phyloP scores from a whole-genome alignment of 2,888 invertebrate species.

The Aromia moschata region DNA sequence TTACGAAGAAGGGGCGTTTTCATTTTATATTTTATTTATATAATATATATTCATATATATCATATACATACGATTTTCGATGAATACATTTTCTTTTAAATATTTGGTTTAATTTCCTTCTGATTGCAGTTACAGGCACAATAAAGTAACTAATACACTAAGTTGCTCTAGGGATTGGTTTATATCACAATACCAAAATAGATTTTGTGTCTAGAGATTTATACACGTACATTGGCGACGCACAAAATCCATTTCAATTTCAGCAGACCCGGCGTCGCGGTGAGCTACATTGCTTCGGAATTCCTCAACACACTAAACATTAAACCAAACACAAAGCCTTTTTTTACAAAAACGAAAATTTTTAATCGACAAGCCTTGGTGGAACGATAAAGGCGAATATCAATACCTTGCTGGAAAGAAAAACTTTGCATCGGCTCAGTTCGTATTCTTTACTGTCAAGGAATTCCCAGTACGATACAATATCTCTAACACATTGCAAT shows the following conservation, averaged over 20 bases:
- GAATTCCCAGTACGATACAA: too few species aligned
- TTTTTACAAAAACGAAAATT: too few species aligned
- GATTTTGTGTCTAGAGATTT: conserved; percentile 50
- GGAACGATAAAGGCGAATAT: too few species aligned
- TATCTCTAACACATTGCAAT: too few species aligned
- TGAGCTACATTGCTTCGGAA: conserved; percentile 5
- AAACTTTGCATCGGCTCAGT: too few species aligned
- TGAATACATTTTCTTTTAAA: conserved; percentile 52
- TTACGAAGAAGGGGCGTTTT: conserved; percentile 34
- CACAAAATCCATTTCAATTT: conserved; percentile 50
- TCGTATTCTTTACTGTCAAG: too few species aligned
- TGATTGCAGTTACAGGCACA: conserved; percentile 60
- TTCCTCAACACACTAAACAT: too few species aligned
- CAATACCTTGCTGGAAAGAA: too few species aligned
- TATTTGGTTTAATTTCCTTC: conserved; percentile 51
- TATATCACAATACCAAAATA: conserved; percentile 59
- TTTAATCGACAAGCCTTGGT: too few species aligned
- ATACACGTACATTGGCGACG: conserved; percentile 36
- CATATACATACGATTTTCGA: conserved; percentile 52
- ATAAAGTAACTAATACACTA: conserved; percentile 59
- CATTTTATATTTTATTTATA: conserved; percentile 23
- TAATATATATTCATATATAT: too few species aligned
- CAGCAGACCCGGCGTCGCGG: conserved; percentile 10
- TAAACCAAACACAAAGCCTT: too few species aligned
- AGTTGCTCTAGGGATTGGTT: conserved; percentile 47